Percentiles rank a stretch among this genome's conserved stretches.
Conservation (phyloP, 2,888 invertebrate genomes). For the Bombylius discolor region DNA sequence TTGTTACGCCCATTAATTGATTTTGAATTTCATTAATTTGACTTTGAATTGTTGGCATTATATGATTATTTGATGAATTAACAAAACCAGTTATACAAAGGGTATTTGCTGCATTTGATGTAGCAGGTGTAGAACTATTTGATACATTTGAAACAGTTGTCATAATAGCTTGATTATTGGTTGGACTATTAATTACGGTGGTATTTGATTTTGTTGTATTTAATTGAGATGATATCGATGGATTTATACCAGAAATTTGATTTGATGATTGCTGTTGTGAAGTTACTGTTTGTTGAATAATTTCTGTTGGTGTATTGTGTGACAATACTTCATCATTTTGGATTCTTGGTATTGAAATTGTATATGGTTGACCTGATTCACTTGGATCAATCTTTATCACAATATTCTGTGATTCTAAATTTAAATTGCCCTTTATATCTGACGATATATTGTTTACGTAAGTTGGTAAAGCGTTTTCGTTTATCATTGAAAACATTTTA, state of each 20-base stretch:
- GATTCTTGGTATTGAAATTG: constrained; percentile 35
- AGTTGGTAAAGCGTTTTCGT: neutral
- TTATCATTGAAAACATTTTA: constrained; percentile 2
- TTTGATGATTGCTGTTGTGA: constrained; percentile 6
- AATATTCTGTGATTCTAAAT: constrained; percentile 28
- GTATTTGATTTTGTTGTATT: constrained; percentile 11
- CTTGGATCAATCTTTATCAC: constrained; percentile 34
- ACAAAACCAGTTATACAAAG: constrained; percentile 14
- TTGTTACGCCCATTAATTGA: constrained; percentile 16
- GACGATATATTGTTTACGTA: neutral
- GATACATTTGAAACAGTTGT: too few species aligned
- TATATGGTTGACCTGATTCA: constrained; percentile 31
- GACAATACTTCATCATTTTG: constrained; percentile 24
- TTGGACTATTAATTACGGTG: constrained; percentile 2
- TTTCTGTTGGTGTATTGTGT: neutral
- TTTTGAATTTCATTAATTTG: constrained; percentile 20
- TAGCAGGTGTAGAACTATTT: neutral
- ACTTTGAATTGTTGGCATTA: constrained; percentile 17
- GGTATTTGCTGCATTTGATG: constrained; percentile 6
- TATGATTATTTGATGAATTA: constrained; percentile 13
- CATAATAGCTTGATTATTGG: neutral
- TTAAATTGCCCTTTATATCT: neutral
- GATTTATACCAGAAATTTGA: constrained; percentile 2
- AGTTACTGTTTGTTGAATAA: constrained; percentile 20
- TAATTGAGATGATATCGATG: neutral